Evolutionary conservation across 2,888 invertebrate species (phyloP).

Genomic region (Hesperia comma): DNA sequence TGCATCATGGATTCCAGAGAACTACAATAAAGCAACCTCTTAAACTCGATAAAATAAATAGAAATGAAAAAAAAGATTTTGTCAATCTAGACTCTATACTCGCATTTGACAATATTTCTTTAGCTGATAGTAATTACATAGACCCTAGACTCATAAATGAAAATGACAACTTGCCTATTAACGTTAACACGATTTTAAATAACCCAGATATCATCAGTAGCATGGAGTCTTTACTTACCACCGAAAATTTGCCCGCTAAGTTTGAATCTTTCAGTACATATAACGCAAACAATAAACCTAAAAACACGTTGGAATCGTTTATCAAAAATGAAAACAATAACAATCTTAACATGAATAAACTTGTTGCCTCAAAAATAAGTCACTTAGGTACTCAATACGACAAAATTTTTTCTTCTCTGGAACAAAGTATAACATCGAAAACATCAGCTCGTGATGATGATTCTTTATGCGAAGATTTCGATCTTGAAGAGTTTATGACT

Average conservation of each 20-base stretch:
- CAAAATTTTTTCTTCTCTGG: constrained; percentile 80
- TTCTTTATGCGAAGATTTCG: constrained; percentile 85
- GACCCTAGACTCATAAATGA: constrained; percentile 87
- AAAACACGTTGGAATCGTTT: constrained; percentile 54
- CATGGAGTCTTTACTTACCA: constrained; percentile 78
- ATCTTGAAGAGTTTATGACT: constrained; percentile 87
- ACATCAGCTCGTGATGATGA: constrained; percentile 77
- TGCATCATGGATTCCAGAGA: constrained; percentile 79
- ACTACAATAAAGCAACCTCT: constrained; percentile 72
- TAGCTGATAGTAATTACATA: constrained; percentile 81
- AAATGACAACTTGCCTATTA: constrained; percentile 87
- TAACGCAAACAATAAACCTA: constrained; percentile 61
- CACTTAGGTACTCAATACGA: constrained; percentile 79
- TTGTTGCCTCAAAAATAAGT: constrained; percentile 63
- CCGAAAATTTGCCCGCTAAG: constrained; percentile 78
- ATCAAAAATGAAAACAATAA: constrained; percentile 47
- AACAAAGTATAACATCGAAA: constrained; percentile 77
- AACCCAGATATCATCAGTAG: constrained; percentile 81
- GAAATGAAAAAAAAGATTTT: constrained; percentile 68
- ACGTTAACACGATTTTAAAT: constrained; percentile 78
- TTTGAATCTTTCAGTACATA: constrained; percentile 74
- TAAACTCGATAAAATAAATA: constrained; percentile 77
- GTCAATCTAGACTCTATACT: constrained; percentile 79
- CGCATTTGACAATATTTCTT: constrained; percentile 71
- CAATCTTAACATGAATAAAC: constrained; percentile 53